phyloP scores from a whole-genome alignment of 2,888 invertebrate genomes.

The Meteorus colon region DNA sequence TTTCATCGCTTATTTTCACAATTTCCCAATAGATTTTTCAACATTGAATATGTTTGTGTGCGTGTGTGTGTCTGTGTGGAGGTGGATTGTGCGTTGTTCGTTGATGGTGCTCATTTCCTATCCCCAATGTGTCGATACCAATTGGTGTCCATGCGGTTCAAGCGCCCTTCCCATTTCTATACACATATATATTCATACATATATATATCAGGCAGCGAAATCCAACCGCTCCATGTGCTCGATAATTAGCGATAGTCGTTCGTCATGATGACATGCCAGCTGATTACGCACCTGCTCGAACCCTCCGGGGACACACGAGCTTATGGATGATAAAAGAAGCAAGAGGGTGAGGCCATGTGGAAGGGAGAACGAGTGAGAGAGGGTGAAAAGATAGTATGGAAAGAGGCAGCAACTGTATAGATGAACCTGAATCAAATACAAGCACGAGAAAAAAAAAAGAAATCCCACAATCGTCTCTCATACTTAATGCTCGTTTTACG shows the following conservation, averaged over 20 bases:
- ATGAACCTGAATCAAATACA: neutral
- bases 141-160: constrained; percentile 53
- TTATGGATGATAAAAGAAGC: neutral
- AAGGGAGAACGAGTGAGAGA: neutral
- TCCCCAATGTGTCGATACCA: constrained; percentile 56
- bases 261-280: constrained; percentile 64
- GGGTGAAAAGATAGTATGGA: neutral
- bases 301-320: constrained; percentile 28
- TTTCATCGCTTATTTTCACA: constrained; percentile 13
- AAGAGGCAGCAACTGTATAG: neutral
- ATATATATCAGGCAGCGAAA: constrained; percentile 44
- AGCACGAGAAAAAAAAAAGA: neutral
- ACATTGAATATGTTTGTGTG: neutral
- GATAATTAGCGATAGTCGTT: constrained; percentile 69
- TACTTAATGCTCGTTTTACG: neutral
- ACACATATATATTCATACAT: constrained; percentile 43
- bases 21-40: constrained; percentile 4
- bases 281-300: constrained; percentile 63
- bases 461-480: neutral
- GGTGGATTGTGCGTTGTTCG: neutral
- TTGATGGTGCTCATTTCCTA: constrained; percentile 29
- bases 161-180: constrained; percentile 26
- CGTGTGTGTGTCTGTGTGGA: too few species aligned
- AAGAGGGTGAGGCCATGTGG: constrained; percentile 1
- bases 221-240: constrained; percentile 50